Conservation (phyloP, 2,888 invertebrate genomes). For the Ommatoiulus sabulosus region DNA sequence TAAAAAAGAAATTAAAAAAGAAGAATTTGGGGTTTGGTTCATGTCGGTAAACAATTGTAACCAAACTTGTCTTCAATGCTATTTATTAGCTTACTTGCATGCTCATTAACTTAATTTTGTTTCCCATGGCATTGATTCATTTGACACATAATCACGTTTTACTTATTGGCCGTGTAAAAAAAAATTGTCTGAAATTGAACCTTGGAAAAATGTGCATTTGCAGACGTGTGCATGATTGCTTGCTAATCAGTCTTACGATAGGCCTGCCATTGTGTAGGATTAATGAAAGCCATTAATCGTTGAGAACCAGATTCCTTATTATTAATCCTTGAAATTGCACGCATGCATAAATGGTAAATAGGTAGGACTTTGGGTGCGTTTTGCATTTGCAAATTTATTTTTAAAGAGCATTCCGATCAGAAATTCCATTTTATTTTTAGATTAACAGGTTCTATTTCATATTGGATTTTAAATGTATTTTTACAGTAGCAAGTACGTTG, state of each 20-base stretch:
- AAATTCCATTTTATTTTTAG: background rate
- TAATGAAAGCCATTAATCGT: conserved; percentile 20
- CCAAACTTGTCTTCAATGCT: conserved; percentile 3
- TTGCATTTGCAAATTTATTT: background rate
- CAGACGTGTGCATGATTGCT: conserved; percentile 11
- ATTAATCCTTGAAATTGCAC: conserved; percentile 35
- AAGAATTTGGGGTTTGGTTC: conserved; percentile 7
- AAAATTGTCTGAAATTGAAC: conserved; percentile 24
- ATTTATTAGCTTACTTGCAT: background rate
- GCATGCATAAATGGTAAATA: background rate
- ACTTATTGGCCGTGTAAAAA: background rate
- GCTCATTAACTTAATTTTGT: background rate
- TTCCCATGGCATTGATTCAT: conserved; percentile 29
- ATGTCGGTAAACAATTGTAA: background rate
- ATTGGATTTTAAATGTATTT: background rate
- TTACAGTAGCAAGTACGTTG: background rate
- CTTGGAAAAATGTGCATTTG: background rate
- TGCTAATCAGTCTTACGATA: background rate
- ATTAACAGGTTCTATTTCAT: background rate
- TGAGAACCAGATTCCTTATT: background rate
- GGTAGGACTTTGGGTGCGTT: background rate
- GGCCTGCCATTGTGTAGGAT: conserved; percentile 5
- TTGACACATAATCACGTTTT: conserved; percentile 31
- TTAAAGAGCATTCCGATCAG: background rate
- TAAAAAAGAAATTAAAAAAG: too few species aligned